phyloP scores from a whole-genome alignment of 2,113 vertebrate species.

The Chionis minor region DNA sequence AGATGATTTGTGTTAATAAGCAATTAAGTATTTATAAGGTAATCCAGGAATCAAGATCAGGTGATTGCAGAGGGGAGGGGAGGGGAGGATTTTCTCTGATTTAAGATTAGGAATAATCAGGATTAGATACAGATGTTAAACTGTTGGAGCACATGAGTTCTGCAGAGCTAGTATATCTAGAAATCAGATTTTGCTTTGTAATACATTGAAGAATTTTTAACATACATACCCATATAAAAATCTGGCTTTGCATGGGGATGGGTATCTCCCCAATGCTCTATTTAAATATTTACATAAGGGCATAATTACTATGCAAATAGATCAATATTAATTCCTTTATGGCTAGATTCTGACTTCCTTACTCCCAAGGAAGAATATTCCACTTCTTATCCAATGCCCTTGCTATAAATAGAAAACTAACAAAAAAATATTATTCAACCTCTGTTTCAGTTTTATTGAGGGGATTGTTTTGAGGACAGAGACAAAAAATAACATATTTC shows the following conservation, averaged over 20 bases:
- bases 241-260: neutral
- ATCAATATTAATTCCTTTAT: neutral
- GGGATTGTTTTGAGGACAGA: neutral
- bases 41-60: slow-evolving; percentile 45
- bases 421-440: neutral
- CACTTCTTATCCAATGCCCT: neutral
- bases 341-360: neutral
- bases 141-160: neutral
- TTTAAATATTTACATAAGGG: neutral
- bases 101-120: slow-evolving; percentile 52
- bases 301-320: neutral
- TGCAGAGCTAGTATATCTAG: neutral
- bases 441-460: neutral
- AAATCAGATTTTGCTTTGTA: neutral
- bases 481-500: neutral
- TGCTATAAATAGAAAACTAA: neutral
- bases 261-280: neutral
- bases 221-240: neutral
- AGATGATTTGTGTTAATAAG: slow-evolving; percentile 1
- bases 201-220: neutral
- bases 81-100: slow-evolving; percentile 26
- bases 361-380: neutral
- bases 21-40: slow-evolving; percentile 35
- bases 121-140: slow-evolving; percentile 26
- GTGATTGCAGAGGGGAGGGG: neutral